Conservation (phyloP, 2,113 vertebrate species). For the Herpetotheres cachinnans region DNA sequence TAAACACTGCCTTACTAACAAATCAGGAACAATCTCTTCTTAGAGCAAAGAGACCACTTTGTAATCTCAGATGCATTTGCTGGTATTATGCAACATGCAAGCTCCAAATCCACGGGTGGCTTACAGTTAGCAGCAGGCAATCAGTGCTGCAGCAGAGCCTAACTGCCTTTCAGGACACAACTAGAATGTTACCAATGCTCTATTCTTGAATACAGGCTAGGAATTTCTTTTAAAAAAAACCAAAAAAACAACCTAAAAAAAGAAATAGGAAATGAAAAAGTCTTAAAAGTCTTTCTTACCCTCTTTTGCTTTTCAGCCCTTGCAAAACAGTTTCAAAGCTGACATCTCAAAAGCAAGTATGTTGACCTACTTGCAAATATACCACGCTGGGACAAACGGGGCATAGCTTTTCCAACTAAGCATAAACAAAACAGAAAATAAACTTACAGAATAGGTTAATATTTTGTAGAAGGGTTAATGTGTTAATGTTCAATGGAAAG, state of each 20-base stretch:
- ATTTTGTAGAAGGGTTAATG: constrained; percentile 36
- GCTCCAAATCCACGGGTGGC: constrained; percentile 11
- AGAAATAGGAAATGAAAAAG: not conserved
- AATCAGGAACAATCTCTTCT: constrained; percentile 20
- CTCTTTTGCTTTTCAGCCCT: not conserved
- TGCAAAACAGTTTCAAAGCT: not conserved
- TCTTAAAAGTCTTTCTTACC: not conserved
- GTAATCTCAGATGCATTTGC: constrained; percentile 31
- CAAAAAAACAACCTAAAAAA: not conserved
- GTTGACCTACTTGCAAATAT: constrained; percentile 34
- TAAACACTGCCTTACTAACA: not conserved
- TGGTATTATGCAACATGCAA: not conserved
- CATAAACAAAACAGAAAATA: constrained; percentile 39
- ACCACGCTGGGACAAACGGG: constrained; percentile 12
- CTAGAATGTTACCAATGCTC: not conserved
- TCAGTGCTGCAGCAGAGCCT: not conserved
- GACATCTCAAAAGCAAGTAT: not conserved
- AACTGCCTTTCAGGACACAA: not conserved
- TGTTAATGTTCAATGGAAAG: constrained; percentile 20
- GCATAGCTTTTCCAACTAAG: not conserved
- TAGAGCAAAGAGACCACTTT: constrained; percentile 15
- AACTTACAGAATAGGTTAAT: constrained; percentile 24
- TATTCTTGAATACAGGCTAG: not conserved
- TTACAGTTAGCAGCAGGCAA: constrained; percentile 4
- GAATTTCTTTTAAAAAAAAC: not conserved